Base-by-base conservation (phyloP, 35 echinoderm and acorn worm species). In the Amphiura filiformis region DNA sequence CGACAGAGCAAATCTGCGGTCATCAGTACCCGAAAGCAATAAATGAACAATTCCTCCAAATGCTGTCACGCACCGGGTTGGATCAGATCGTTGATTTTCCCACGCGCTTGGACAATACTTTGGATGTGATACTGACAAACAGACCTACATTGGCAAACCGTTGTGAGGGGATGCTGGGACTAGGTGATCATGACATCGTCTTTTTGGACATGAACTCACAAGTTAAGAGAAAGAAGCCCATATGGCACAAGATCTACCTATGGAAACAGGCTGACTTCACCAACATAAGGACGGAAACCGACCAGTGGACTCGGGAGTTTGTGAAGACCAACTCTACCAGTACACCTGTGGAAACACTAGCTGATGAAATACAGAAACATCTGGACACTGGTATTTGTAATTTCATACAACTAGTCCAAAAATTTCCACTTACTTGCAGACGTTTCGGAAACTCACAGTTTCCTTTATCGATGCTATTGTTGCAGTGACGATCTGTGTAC, bases 251-350 rank as follows among this genome's bases (percentile, higher is more conserved):
- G 52, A 86, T 70, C 31, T 20, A 34, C 5, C 34, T 70, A 0
- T 86, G 84, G 84, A 86, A 75, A 75, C 32, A 52, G 33, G 34
- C 84, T n/a, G n/a, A n/a, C n/a, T n/a, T n/a, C n/a, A n/a, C n/a
- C n/a, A n/a, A n/a, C n/a, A n/a, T n/a, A n/a, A n/a, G n/a, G n/a
- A n/a, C n/a, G n/a, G n/a, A n/a, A n/a, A n/a, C n/a, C n/a, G n/a
- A n/a, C n/a, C n/a, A n/a, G n/a, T n/a, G n/a, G n/a, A n/a, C n/a
- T n/a, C n/a, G n/a, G n/a, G n/a, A n/a, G n/a, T n/a, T n/a, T n/a
- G n/a, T n/a, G n/a, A n/a, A n/a, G n/a, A n/a, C n/a, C n/a, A n/a
- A n/a, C n/a, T n/a, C n/a, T n/a, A n/a, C n/a, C n/a, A n/a, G n/a
- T n/a, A n/a, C n/a, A n/a, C n/a, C n/a, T n/a, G n/a, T n/a, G n/a